Base-by-base conservation (phyloP, 2,797 vertebrate genomes). In the Morus bassanus region DNA sequence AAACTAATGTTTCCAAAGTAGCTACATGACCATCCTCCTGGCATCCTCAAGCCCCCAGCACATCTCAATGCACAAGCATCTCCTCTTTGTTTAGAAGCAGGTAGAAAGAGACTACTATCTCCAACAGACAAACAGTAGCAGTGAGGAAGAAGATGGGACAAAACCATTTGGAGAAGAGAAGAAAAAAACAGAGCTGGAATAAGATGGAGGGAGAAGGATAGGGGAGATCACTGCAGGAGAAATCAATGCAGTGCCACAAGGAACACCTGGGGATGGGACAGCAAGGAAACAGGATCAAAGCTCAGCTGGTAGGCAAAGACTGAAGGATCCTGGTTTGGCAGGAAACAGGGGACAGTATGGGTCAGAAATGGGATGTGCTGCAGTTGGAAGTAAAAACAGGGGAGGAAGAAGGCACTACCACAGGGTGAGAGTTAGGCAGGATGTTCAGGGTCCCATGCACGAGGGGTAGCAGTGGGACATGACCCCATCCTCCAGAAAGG, bases 361-460 rank as follows among this genome's bases (percentile, higher is more conserved):
- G 57, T 25, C 37, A n/a, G 41, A 91, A 83, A 53, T 0, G 1
- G 27, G 10, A 64, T 28, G 11, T 64, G 33, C 46, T 78, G 37
- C 13, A 60, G 46, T 7, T 45, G 31, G 51, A 75, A 80, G 11
- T 16, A 22, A 75, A 85, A 31, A 31, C 7, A 27, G 17, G 11
- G 9, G 30, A 41, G 17, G 16, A 25, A 91, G n/a, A 18, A 28
- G 1, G 18, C 13, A 35, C 3, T 31, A 13, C 12, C 27, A 7
- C 1, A 53, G 7, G 9, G 10, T 3, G 5, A 80, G 9, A 24
- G 18, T 22, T 17, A 24, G 13, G 19, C 22, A 86, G 21, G 10
- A 67, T 23, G 10, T 14, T 79, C 25, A 41, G 56, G 9, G 17
- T 23, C 6, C n/a, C 18, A 0, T 2, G 5, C 7, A 18, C 3